Base-by-base conservation (phyloP, 92 coral and sea anemone species). In the Parazoanthus atlanticus region DNA sequence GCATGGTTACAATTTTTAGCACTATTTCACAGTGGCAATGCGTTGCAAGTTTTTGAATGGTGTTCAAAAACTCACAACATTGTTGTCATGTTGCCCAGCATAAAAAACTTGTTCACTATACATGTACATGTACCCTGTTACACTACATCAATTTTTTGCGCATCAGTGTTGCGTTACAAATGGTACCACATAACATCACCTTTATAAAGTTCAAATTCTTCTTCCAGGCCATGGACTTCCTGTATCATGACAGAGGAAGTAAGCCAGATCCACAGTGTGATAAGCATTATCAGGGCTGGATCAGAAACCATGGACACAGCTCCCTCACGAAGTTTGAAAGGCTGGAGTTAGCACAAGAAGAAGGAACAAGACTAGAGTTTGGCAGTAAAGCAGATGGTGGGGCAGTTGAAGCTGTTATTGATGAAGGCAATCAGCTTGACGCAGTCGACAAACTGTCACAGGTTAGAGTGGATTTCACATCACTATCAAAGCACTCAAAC, bases 381-480 rank as follows among this genome's bases (percentile, higher is more conserved):
- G 86, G 80, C 17, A 93, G 85, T 65, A 52, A 79, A 40, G 78
- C 86, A 11, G 92, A 86, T 13, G 71, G 89, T 4, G 93, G 91
- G 6, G 81, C 34, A 54, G 31, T 93, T 85, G 93, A 95, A 73
- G 91, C 92, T 19, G 17, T 90, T 52, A 90, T 95, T 88, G 98
- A 92, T 84, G 83, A 81, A 23, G 90, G 81, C 16, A 88, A 92
- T 36, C 77, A 88, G 43, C 90, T 95, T 15, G 36, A 86, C 21
- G 90, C 85, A 58, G 89, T 93, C 10, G 96, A 95, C 74, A 93
- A 93, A 75, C 94, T 95, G 10, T 95, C 98, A 19, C 98, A 95
- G 94, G 98, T 95, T 46, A 15, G 21, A 52, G 58, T 52, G 21
- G 21, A 52, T 52, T 52, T 52, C 58, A 52, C 6, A 46, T 43